A percentile compares a stretch with the other conserved stretches of the same genome.
Conservation (phyloP, 2,797 vertebrate genomes). For the Eutrigla gurnardus region DNA sequence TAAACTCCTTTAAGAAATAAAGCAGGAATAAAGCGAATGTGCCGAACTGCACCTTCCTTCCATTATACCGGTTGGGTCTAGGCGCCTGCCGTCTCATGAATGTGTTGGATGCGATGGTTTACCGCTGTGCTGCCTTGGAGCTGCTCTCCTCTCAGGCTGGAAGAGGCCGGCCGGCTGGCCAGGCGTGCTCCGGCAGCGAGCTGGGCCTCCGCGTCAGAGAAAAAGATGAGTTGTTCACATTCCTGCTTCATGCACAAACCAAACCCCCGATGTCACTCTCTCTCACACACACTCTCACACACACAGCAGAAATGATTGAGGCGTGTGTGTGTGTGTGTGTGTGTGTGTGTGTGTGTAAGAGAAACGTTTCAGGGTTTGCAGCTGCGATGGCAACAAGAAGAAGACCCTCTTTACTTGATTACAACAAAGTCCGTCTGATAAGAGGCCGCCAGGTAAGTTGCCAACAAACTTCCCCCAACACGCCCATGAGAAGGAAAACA, state of each 20-base stretch:
- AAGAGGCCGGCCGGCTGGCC: constrained; percentile 58
- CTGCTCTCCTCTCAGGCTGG: constrained; percentile 57
- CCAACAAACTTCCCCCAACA: constrained; percentile 32
- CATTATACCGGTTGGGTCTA: neutral
- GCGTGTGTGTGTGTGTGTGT: constrained; percentile 55
- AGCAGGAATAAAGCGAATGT: neutral
- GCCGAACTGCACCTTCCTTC: constrained; percentile 4
- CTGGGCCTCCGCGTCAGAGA: constrained; percentile 75
- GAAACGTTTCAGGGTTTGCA: neutral
- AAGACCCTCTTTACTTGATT: neutral
- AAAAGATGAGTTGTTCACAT: constrained; percentile 85
- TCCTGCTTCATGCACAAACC: constrained; percentile 86
- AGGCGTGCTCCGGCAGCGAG: constrained; percentile 79
- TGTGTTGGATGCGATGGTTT: constrained; percentile 26
- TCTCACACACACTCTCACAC: constrained; percentile 31
- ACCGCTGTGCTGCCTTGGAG: constrained; percentile 40
- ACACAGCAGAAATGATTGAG: constrained; percentile 62
- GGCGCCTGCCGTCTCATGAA: constrained; percentile 48
- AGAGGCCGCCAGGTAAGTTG: constrained; percentile 12
- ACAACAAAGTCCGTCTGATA: constrained; percentile 5
- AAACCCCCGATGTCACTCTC: constrained; percentile 73
- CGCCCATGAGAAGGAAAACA: constrained; percentile 41
- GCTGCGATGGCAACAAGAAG: constrained; percentile 2
- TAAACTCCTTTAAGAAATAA: neutral
- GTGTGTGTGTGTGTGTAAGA: constrained; percentile 55